phyloP scores from a whole-genome alignment of 2,113 vertebrate genomes.

The Oreocharis arfaki region DNA sequence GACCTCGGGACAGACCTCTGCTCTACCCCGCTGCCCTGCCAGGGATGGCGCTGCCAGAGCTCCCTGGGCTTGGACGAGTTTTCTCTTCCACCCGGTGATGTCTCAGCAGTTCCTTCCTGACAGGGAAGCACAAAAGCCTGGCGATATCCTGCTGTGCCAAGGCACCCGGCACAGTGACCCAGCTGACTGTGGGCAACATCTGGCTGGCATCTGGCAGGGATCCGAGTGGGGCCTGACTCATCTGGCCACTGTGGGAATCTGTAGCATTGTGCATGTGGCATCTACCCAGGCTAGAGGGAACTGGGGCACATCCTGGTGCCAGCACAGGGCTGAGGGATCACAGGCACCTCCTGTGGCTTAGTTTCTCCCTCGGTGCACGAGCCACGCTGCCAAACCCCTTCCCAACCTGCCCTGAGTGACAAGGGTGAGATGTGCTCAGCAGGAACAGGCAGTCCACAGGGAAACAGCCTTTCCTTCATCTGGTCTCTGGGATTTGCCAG shows the following conservation, averaged over 20 bases:
- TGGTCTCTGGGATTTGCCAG: fast-evolving
- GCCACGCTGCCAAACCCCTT: fast-evolving
- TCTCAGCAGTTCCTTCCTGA: not conserved
- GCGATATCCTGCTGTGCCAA: not conserved
- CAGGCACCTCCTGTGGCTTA: fast-evolving
- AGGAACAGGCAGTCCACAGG: not conserved
- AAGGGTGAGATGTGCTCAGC: not conserved
- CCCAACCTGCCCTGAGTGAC: not conserved
- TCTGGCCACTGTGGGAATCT: not conserved
- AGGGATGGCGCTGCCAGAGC: not conserved
- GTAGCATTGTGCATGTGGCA: fast-evolving
- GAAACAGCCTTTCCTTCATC: not conserved
- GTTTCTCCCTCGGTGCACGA: fast-evolving
- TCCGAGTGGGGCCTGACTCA: not conserved
- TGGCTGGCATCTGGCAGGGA: not conserved
- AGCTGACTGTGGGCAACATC: not conserved
- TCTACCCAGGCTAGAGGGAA: not conserved
- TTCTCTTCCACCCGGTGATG: not conserved
- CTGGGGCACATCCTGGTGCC: fast-evolving
- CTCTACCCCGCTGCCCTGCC: not conserved
- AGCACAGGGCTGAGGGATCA: not conserved
- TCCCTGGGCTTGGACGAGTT: fast-evolving
- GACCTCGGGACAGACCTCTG: not conserved
- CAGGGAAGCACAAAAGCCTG: not conserved
- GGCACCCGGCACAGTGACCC: not conserved